phyloP scores from a whole-genome alignment of 2,888 invertebrate genomes.

The Megamerina dolium region DNA sequence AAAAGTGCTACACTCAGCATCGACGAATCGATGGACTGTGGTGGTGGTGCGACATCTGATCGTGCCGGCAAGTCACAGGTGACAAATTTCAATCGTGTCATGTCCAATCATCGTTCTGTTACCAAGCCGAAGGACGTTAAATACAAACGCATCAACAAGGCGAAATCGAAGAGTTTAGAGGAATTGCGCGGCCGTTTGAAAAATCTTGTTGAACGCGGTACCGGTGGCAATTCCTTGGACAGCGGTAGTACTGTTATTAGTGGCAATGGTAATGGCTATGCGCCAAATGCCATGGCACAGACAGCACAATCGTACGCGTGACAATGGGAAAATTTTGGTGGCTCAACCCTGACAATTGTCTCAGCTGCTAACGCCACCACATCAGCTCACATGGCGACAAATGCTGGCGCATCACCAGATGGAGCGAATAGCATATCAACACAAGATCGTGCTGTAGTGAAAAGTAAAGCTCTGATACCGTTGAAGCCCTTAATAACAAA shows the following conservation, averaged over 20 bases:
- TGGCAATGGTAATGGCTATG: constrained; percentile 28
- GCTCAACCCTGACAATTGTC: constrained; percentile 13
- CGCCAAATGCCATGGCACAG: constrained; percentile 40
- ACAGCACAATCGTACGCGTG: constrained; percentile 58
- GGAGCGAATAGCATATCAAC: not conserved
- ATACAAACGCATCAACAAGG: constrained; percentile 84
- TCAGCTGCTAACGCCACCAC: not conserved
- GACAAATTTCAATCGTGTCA: constrained; percentile 75
- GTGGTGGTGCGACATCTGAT: constrained; percentile 7
- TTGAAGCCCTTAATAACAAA: constrained; percentile 33
- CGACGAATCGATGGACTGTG: constrained; percentile 6
- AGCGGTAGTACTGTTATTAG: constrained; percentile 13
- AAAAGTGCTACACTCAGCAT: constrained; percentile 11
- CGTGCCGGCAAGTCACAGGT: constrained; percentile 52
- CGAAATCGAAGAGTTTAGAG: constrained; percentile 82
- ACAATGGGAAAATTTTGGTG: constrained; percentile 38
- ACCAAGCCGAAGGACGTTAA: constrained; percentile 88
- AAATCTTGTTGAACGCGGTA: constrained; percentile 78
- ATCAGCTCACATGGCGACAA: not conserved
- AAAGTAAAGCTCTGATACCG: not conserved
- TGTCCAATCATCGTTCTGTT: constrained; percentile 85
- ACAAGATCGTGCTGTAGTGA: not conserved
- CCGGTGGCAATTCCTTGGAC: too few relatives aligned
- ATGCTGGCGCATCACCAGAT: not conserved
- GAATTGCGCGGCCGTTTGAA: constrained; percentile 75